A percentile compares a stretch with the other conserved stretches of the same genome.
phyloP scores from a whole-genome alignment of 2,888 invertebrate species.

The Argynnis bischoffii region DNA sequence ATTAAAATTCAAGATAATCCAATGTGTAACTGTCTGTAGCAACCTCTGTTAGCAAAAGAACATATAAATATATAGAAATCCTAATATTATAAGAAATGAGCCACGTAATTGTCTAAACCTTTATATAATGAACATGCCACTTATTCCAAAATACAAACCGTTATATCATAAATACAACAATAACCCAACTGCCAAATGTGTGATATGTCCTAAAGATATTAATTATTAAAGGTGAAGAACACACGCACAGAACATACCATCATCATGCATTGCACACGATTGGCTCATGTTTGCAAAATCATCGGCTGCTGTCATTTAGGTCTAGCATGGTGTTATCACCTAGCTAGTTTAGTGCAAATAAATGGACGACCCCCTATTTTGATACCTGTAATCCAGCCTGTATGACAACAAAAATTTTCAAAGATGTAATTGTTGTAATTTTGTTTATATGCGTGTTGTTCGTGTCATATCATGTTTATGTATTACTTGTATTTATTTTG shows the following conservation, averaged over 20 bases:
- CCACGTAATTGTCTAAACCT: slow-evolving; percentile 23
- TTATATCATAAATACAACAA: slow-evolving; percentile 11
- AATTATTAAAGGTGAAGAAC: slow-evolving; percentile 49
- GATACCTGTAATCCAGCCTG: slow-evolving; percentile 52
- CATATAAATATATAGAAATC: slow-evolving; percentile 25
- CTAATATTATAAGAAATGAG: slow-evolving; percentile 25
- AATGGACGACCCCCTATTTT: slow-evolving; percentile 61
- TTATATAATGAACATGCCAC: slow-evolving; percentile 21
- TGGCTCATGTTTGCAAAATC: slow-evolving; percentile 70
- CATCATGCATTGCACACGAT: slow-evolving; percentile 77
- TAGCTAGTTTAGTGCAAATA: slow-evolving; percentile 74
- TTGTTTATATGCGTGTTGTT: background rate
- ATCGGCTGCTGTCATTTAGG: slow-evolving; percentile 72
- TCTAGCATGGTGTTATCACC: slow-evolving; percentile 78
- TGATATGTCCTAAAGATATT: slow-evolving; percentile 31
- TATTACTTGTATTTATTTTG: too few species aligned
- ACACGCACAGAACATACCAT: slow-evolving; percentile 75
- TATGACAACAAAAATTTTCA: background rate
- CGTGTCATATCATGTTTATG: too few species aligned
- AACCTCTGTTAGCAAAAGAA: slow-evolving; percentile 23
- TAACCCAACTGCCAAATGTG: slow-evolving; percentile 23
- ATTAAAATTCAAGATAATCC: slow-evolving; percentile 7
- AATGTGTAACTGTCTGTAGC: slow-evolving; percentile 17
- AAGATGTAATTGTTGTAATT: background rate
- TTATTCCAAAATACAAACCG: slow-evolving; percentile 25